Conservation (phyloP, 2,888 invertebrate genomes). For the Uloborus plumipes region DNA sequence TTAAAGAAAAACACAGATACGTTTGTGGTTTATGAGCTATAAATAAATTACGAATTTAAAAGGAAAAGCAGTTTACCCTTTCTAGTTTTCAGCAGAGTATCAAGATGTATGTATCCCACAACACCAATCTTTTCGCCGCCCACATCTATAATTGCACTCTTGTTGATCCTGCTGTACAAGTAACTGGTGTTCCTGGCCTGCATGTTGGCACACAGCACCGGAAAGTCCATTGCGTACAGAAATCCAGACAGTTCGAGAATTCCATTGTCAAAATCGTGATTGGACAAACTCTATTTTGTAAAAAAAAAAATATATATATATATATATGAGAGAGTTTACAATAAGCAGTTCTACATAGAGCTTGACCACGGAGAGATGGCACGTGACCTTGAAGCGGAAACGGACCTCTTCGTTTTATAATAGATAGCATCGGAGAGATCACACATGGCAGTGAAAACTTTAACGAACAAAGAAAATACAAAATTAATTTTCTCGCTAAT, state of each 20-base stretch:
- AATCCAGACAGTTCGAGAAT: conserved; percentile 26
- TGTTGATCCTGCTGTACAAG: conserved; percentile 31
- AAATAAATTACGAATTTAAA: too few species aligned
- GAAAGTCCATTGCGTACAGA: conserved; percentile 32
- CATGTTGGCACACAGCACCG: conserved; percentile 44
- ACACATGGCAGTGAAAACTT: too few species aligned
- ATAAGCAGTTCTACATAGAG: too few species aligned
- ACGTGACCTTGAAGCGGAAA: too few species aligned
- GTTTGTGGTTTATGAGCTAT: too few species aligned
- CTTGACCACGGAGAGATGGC: too few species aligned
- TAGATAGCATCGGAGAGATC: too few species aligned
- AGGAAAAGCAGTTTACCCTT: conserved; percentile 12
- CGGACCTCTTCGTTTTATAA: too few species aligned
- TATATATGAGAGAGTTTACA: too few species aligned
- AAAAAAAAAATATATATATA: neutral
- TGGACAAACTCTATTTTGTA: conserved; percentile 27
- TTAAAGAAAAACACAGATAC: too few species aligned
- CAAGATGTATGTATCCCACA: conserved; percentile 30
- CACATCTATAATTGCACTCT: conserved; percentile 13
- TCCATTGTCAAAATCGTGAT: conserved; percentile 34
- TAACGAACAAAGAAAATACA: too few species aligned
- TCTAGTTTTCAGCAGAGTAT: conserved; percentile 16
- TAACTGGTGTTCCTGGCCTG: conserved; percentile 5
- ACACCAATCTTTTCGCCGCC: conserved; percentile 33
- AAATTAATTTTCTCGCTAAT: too few species aligned